Base-by-base conservation (phyloP, 2,888 invertebrate species). In the Netelia fuscicornis region DNA sequence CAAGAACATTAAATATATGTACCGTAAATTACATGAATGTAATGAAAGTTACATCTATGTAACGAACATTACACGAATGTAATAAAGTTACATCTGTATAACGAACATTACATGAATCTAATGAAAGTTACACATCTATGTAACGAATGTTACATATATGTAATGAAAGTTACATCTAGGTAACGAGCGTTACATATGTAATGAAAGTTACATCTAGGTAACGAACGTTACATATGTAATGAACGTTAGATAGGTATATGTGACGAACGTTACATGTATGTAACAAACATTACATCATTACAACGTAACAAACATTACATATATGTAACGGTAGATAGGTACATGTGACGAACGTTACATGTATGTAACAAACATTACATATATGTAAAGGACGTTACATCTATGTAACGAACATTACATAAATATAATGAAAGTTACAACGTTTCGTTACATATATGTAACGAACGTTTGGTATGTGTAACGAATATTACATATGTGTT, bases 251-350 rank as follows among this genome's bases (percentile, higher is more conserved):
- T 48, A 48, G 17, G 17, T 17, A 17, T 2, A 48, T 48, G 11
- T 6, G 9, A 48, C 48, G 52, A 42, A 56, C 71, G 56, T 62
- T 81, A 72, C 17, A 62, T 67, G 65, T 48, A 48, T 48, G 11
- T 48, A 10, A 13, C 2, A 10, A 48, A 48, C 0, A 13, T 9
- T 48, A 13, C 20, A 20, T 20, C 17, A 17, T 17, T 17, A 17
- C 17, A 17, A 17, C 17, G 13, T 48, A 48, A 11, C 2, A 8
- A 8, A 48, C 2, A 48, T 48, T 48, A 48, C 13, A 48, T 48
- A 48, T 48, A 48, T 48, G 13, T 48, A 20, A 20, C 20, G 20
- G 20, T 20, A 20, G 20, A 20, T 20, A 20, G 20, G 20, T 1
- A 20, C 20, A 20, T 20, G 20, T 20, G 2, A 11, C 11, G 1